Conservation (phyloP, 2,113 vertebrate species). For the Nettapus auritus region DNA sequence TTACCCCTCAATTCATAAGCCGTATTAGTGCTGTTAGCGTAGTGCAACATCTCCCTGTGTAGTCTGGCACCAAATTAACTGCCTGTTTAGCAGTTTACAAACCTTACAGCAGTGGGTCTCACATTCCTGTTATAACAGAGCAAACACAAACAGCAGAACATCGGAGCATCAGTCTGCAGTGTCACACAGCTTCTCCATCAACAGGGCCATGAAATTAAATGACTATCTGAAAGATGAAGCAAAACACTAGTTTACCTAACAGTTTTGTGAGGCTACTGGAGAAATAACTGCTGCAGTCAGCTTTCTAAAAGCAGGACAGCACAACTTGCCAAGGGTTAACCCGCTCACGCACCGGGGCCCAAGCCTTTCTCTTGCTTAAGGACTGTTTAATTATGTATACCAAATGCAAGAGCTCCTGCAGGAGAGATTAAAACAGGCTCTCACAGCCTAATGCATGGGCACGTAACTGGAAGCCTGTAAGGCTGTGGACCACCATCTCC, state of each 20-base stretch:
- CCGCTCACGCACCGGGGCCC: neutral
- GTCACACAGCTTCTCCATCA: neutral
- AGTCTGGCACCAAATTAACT: constrained; percentile 10
- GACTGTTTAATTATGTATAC: constrained; percentile 59
- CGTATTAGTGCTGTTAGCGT: neutral
- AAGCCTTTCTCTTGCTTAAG: constrained; percentile 27
- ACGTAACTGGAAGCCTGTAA: neutral
- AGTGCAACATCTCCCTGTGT: neutral
- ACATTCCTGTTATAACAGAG: constrained; percentile 14
- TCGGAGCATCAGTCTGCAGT: neutral
- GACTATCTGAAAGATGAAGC: neutral
- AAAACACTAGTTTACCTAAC: neutral
- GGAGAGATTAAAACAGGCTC: constrained; percentile 18
- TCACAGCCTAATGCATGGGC: neutral
- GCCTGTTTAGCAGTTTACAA: constrained; percentile 19
- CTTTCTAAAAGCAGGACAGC: neutral
- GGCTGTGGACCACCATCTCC: neutral
- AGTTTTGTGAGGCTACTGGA: neutral
- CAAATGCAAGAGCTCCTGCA: constrained; percentile 40
- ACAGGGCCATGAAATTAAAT: constrained; percentile 12
- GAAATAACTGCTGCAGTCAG: neutral
- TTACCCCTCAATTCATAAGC: constrained; percentile 41
- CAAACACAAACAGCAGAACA: constrained; percentile 1
- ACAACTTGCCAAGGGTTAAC: constrained; percentile 38
- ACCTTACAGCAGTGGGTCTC: constrained; percentile 13